Evolutionary conservation across 2,113 vertebrate species (phyloP).

Genomic region (Chaenocephalus aceratus): DNA sequence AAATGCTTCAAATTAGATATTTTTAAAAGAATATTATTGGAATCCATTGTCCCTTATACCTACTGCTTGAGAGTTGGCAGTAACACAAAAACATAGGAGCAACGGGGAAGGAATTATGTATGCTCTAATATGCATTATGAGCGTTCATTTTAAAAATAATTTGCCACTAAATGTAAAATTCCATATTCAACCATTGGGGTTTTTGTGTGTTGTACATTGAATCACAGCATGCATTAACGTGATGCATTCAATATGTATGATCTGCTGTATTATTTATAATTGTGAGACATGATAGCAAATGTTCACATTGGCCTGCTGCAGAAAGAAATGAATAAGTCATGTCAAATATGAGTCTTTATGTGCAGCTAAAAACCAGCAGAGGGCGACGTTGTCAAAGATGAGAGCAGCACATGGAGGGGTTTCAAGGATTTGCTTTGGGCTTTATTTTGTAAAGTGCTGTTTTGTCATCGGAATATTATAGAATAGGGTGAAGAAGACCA

Average conservation of each 20-base stretch:
- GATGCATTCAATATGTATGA: not conserved
- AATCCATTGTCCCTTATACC: slow-evolving; percentile 9
- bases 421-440: not conserved
- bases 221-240: not conserved
- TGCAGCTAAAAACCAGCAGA: slow-evolving; percentile 63
- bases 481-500: not conserved
- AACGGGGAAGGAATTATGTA: not conserved
- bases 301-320: not conserved
- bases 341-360: not conserved
- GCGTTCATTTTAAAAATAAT: not conserved
- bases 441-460: not conserved
- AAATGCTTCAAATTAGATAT: slow-evolving; percentile 18
- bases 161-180: not conserved
- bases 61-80: not conserved
- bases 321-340: not conserved
- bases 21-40: not conserved
- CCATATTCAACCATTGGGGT: not conserved
- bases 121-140: not conserved
- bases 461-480: not conserved
- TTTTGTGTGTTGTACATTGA: not conserved
- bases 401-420: not conserved
- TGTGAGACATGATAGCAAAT: not conserved
- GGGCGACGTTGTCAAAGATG: slow-evolving; percentile 64
- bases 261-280: not conserved
- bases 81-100: not conserved